A percentile compares a stretch with the other conserved stretches of the same genome.
phyloP scores from a whole-genome alignment of 2,888 invertebrate species.

The Platypus cylindrus region DNA sequence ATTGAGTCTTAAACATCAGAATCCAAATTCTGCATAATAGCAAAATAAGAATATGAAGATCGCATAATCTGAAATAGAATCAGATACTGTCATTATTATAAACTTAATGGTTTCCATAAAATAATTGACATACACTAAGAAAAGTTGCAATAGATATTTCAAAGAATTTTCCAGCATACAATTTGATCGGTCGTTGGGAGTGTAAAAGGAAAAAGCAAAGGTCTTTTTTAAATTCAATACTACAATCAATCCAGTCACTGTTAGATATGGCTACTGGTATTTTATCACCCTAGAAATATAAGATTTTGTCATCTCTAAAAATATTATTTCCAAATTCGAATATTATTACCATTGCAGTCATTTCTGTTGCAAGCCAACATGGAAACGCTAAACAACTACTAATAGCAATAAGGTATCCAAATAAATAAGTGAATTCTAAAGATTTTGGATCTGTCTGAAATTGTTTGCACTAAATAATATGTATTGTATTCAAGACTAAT shows the following conservation, averaged over 20 bases:
- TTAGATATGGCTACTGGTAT: slow-evolving; percentile 11
- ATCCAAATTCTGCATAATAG: slow-evolving; percentile 13
- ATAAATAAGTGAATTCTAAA: slow-evolving; percentile 13
- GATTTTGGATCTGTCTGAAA: slow-evolving; percentile 4
- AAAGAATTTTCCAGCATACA: slow-evolving; percentile 12
- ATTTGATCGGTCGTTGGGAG: slow-evolving; percentile 12
- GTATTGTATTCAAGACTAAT: background rate
- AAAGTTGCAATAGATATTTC: slow-evolving; percentile 16
- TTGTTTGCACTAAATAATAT: background rate
- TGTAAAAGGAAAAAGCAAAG: slow-evolving; percentile 10
- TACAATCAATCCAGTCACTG: slow-evolving; percentile 9
- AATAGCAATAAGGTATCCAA: slow-evolving; percentile 9
- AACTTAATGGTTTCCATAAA: too few species aligned
- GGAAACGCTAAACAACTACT: slow-evolving; percentile 10
- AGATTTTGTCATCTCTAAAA: background rate
- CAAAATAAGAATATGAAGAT: slow-evolving; percentile 12
- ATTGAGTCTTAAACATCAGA: too few species aligned
- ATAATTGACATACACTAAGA: slow-evolving; percentile 8
- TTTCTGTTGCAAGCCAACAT: slow-evolving; percentile 11
- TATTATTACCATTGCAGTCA: slow-evolving; percentile 2
- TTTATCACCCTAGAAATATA: slow-evolving; percentile 14
- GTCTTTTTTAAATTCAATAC: slow-evolving; percentile 11
- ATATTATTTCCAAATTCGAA: background rate
- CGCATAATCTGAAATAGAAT: slow-evolving; percentile 12
- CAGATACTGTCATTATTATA: background rate